Percentiles rank a stretch among this genome's conserved stretches.
Evolutionary conservation across 2,797 vertebrate species (phyloP).

Genomic region (Brotula barbata): DNA sequence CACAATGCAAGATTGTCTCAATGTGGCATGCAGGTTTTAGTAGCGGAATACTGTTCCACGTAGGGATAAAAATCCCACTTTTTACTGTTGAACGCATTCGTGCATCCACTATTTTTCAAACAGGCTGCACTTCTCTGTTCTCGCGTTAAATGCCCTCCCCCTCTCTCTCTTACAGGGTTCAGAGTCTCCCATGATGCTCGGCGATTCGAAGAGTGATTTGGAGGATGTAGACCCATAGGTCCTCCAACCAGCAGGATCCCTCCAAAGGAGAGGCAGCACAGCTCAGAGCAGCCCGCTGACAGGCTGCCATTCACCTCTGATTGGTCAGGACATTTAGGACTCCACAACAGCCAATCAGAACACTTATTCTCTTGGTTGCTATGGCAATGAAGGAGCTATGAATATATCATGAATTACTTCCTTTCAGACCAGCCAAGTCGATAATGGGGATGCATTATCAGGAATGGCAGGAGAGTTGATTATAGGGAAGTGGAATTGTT

Average conservation of each 20-base stretch:
- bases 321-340: conserved; percentile 68
- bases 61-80: too few relatives aligned
- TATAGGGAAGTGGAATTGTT: conserved; percentile 56
- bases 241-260: conserved; percentile 50
- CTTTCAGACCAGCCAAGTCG: conserved; percentile 63
- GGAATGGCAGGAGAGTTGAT: conserved; percentile 64
- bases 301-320: conserved; percentile 73
- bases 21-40: neutral
- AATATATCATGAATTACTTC: conserved; percentile 69
- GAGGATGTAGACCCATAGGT: conserved; percentile 94
- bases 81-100: too few relatives aligned
- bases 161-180: conserved; percentile 82
- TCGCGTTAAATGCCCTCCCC: neutral
- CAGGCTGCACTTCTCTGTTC: neutral
- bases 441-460: conserved; percentile 60
- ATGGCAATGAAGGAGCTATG: conserved; percentile 65
- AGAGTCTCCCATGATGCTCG: conserved; percentile 98
- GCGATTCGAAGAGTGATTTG: conserved; percentile 95
- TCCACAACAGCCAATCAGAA: conserved; percentile 68
- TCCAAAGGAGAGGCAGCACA: conserved; percentile 63
- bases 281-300: conserved; percentile 66
- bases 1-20: conserved; percentile 27
- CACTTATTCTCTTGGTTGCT: conserved; percentile 58
- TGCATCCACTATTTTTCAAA: neutral
- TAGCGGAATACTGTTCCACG: too few relatives aligned